These are phyloP conservation scores for Mystacornis crossleyi DNA, from an alignment of 2,113 vertebrate genomes.

Conservation along the genomic window DNA sequence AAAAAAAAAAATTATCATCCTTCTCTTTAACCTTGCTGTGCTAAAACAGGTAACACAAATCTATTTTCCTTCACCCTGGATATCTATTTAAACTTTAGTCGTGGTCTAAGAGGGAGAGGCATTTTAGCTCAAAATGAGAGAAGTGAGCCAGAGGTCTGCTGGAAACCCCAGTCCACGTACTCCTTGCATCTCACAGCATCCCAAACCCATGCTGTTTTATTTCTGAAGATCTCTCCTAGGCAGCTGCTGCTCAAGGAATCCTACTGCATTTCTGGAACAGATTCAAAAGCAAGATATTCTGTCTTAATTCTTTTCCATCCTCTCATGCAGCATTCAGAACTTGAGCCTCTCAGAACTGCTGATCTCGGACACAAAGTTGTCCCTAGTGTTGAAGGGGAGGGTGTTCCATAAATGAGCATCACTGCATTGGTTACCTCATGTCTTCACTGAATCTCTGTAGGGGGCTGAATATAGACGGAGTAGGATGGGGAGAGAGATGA, in stretches of 20 bases:
- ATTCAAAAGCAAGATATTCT: not conserved
- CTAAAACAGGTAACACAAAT: not conserved
- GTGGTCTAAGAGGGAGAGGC: not conserved
- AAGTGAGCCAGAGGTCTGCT: not conserved
- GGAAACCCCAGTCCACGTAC: not conserved
- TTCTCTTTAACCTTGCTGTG: not conserved
- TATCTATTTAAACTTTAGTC: not conserved
- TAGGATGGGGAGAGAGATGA: not conserved
- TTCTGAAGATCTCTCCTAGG: not conserved
- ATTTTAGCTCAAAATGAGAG: not conserved
- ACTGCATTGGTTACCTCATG: not conserved
- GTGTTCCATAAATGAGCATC: slow-evolving; percentile 14
- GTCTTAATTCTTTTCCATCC: not conserved
- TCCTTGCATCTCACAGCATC: not conserved
- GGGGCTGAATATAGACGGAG: not conserved
- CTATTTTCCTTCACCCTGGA: not conserved
- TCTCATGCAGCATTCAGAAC: not conserved
- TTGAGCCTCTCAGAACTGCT: slow-evolving; percentile 2
- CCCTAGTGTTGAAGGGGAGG: not conserved
- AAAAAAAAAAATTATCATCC: not conserved
- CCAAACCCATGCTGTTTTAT: not conserved
- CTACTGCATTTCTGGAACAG: slow-evolving; percentile 1
- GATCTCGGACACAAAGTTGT: slow-evolving; percentile 13
- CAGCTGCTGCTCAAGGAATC: not conserved
- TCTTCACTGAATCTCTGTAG: not conserved